Conservation (phyloP, 2,888 invertebrate genomes). For the Lithophane leautieri region DNA sequence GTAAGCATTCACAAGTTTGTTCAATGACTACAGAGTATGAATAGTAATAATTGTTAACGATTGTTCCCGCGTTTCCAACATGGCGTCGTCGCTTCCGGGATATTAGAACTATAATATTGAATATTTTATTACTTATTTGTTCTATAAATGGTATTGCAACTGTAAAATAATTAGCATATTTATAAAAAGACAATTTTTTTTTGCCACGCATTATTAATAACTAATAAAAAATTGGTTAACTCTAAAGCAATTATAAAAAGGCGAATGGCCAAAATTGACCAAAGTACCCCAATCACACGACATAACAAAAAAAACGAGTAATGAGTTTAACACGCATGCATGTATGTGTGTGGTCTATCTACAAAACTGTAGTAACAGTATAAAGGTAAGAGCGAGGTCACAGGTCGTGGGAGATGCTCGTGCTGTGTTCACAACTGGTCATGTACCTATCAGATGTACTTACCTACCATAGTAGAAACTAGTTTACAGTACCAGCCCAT, state of each 20-base stretch:
- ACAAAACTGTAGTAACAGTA: slow-evolving; percentile 57
- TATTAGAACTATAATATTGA: slow-evolving; percentile 65
- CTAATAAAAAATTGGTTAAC: background rate
- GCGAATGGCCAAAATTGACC: background rate
- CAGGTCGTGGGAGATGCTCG: slow-evolving; percentile 59
- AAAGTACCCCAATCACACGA: background rate
- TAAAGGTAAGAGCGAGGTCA: slow-evolving; percentile 43
- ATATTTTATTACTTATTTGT: slow-evolving; percentile 64
- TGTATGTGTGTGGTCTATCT: slow-evolving; percentile 48
- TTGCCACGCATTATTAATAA: background rate
- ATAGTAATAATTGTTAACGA: slow-evolving; percentile 66
- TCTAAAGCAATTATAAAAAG: background rate
- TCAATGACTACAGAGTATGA: slow-evolving; percentile 63
- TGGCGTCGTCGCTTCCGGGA: slow-evolving; percentile 68
- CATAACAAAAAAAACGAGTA: background rate
- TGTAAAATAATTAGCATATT: slow-evolving; percentile 55
- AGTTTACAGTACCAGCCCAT: slow-evolving; percentile 44
- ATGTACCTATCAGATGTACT: background rate
- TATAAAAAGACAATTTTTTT: background rate
- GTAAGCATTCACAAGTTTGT: slow-evolving; percentile 46
- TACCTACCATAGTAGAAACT: slow-evolving; percentile 35
- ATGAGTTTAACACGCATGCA: slow-evolving; percentile 19
- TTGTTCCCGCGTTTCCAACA: slow-evolving; percentile 65
- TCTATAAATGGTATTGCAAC: slow-evolving; percentile 60
- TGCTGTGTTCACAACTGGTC: slow-evolving; percentile 49